Base-by-base conservation (phyloP, 1,140 invertebrate genomes). In the Tetramorium alpestre region DNA sequence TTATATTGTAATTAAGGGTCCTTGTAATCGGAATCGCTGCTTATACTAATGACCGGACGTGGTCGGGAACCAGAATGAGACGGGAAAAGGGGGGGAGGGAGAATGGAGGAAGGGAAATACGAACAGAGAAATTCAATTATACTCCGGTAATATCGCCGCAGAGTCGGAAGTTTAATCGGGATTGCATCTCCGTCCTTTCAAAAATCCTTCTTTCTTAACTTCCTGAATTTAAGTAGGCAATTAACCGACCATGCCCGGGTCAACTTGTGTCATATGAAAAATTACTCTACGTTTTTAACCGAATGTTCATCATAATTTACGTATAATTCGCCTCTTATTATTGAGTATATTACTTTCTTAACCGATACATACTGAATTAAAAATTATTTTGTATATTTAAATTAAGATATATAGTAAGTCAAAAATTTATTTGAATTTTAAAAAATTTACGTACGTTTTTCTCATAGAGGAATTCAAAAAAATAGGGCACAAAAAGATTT, bases 21-120 rank as follows among this genome's bases (percentile, higher is more conserved):
- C 76, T 88, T 87, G 87, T 91, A 90, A 90, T 91, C 87, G 85
- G 85, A 88, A 87, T 91, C 67, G 51, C 64, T 88, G 84, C 69
- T 89, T 84, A 90, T 64, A 88, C 81, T 88, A 90, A 89, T 73
- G 87, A 92, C 78, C 84, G 51, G 78, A 82, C 67, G 41, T 73
- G 54, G 54, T 47, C 38, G 38, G 49, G 33, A 69, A 72, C 18
- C 11, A 60, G 65, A 69, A 73, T 28, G 72, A 75, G 77, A 69
- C 41, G 38, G 18, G 47, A 54, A 41, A 56, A 18, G 56, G 38
- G 22, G 47, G 60, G 3, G 22, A 38, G 64, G 1, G 10, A 60
- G 44, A 64, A 58, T 49, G 18, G 38, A 25, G 67, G 67, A 75
- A 75, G 54, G 77, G 25, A 60, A 82, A 51, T 73, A 28, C 22